Conservation (phyloP, 2,113 vertebrate genomes). For the Callocephalon fimbriatum region DNA sequence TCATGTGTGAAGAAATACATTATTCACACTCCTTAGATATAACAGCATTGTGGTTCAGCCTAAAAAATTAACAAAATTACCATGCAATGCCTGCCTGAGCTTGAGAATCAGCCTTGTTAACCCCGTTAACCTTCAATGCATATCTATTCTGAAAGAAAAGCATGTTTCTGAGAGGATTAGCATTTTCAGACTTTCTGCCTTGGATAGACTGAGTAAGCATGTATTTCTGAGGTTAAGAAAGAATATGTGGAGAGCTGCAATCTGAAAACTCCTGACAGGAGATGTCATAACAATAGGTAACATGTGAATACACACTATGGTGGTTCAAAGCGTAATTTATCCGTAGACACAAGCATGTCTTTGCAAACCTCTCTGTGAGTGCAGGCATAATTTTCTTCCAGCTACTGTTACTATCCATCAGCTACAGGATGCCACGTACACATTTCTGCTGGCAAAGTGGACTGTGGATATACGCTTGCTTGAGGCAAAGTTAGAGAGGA, state of each 20-base stretch:
- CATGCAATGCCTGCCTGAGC: constrained; percentile 22
- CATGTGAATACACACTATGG: not conserved
- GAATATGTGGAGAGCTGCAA: not conserved
- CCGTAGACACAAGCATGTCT: not conserved
- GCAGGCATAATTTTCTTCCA: not conserved
- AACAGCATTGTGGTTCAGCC: constrained; percentile 40
- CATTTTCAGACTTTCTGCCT: constrained; percentile 9
- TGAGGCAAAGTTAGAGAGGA: not conserved
- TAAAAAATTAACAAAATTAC: constrained; percentile 64
- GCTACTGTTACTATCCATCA: not conserved
- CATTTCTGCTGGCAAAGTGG: not conserved
- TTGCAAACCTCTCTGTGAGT: not conserved
- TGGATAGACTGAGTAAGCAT: not conserved
- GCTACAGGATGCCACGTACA: not conserved
- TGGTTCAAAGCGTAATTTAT: not conserved
- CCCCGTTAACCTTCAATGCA: constrained; percentile 30
- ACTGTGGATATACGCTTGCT: not conserved
- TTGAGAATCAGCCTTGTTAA: constrained; percentile 56
- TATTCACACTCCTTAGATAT: constrained; percentile 44
- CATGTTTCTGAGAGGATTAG: constrained; percentile 25
- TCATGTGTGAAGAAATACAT: constrained; percentile 71
- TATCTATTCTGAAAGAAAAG: constrained; percentile 30
- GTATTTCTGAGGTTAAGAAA: not conserved
- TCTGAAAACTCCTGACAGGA: not conserved
- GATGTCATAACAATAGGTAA: not conserved